A percentile compares a stretch with the other conserved stretches of the same genome.
Evolutionary conservation across 2,113 vertebrate genomes (phyloP).

Genomic region (Catharus bicknelli): DNA sequence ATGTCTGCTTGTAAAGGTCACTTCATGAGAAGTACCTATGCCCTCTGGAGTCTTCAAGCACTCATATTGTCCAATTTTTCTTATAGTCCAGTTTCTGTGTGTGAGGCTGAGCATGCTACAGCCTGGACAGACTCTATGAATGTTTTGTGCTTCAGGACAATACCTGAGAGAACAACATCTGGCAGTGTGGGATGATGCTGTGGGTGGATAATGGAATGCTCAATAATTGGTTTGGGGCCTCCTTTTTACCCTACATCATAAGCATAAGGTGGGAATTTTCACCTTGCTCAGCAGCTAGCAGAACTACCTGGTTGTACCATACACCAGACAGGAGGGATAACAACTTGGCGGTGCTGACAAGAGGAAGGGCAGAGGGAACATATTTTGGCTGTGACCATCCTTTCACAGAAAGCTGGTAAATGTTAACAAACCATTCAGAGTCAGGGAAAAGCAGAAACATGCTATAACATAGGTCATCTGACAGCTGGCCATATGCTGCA

Average conservation of each 20-base stretch:
- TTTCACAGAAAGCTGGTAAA: neutral
- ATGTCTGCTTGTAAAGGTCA: neutral
- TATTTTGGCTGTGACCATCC: neutral
- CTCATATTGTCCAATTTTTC: neutral
- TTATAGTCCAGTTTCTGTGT: neutral
- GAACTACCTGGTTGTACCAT: neutral
- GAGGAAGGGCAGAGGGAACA: neutral
- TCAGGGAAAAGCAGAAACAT: neutral
- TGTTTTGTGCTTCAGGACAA: neutral
- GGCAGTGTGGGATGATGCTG: neutral
- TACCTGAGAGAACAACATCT: neutral
- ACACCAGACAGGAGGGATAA: neutral
- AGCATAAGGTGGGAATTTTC: neutral
- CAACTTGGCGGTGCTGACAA: neutral
- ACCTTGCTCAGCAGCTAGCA: neutral
- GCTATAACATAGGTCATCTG: neutral
- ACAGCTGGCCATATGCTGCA: neutral
- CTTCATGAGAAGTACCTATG: neutral
- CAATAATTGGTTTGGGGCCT: neutral
- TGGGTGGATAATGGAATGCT: neutral
- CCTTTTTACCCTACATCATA: neutral
- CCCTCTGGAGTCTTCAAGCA: neutral
- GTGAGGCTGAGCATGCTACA: neutral
- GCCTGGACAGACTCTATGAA: neutral
- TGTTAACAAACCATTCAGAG: neutral